Evolutionary conservation across 2,888 invertebrate species (phyloP), one percentile per base, ranked within the genome.

Genomic region (Agriotes lineatus): DNA sequence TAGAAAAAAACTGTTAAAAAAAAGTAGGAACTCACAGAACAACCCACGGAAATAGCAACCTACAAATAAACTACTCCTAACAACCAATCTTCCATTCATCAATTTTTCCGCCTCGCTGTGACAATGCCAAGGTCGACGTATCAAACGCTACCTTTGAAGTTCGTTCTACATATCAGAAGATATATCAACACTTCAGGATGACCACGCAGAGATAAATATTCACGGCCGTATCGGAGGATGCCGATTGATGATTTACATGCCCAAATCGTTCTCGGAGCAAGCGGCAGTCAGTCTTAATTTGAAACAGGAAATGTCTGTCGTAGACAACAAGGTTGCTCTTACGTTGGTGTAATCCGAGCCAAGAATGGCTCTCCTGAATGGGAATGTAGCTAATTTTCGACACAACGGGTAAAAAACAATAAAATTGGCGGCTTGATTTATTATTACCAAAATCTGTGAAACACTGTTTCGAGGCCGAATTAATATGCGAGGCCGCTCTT

Each of bases 211-310:
- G n/a, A 48, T 48, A 48, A 48, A 48, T 48, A 48, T 48, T 48
- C 48, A 48, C 12, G 48, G 10, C 20, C 2, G 18, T 48, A 25
- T 22, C 25, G 3, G 20, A 48, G 48, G 25, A 48, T 48, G 48
- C 22, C 48, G 48, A 48, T 48, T 48, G 1, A 12, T 48, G 19
- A 48, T 48, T 48, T 48, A 48, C 48, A 48, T 48, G 48, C 48
- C 25, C 12, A 48, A 48, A 20, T n/a, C 48, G 48, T 22, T 20
- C 20, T 3, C 14, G 12, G 19, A 22, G 25, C 48, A 10, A n/a
- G 18, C 22, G 19, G 25, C n/a, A n/a, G n/a, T n/a, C n/a, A 25
- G 6, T 20, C 19, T 22, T 48, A 48, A 48, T 20, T 22, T 22
- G n/a, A 22, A 48, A 25, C 48, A 22, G 25, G 48, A 48, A 48